Percentiles rank a stretch among this genome's conserved stretches.
phyloP scores from a whole-genome alignment of 2,113 vertebrate genomes.

The Gallinago undulata region DNA sequence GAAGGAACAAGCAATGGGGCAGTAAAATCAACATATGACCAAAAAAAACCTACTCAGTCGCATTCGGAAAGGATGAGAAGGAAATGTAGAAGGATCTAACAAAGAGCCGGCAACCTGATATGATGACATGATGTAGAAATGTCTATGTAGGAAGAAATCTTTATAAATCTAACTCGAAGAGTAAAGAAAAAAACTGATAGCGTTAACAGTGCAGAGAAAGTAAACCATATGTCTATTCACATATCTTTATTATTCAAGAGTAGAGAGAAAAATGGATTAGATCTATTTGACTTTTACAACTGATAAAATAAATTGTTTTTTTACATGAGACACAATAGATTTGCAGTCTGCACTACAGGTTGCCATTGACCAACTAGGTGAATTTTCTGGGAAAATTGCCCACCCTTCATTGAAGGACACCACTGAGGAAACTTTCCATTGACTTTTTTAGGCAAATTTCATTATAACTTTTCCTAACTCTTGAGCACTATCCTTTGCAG shows the following conservation, averaged over 20 bases:
- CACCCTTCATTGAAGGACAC: not conserved
- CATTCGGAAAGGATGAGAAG: not conserved
- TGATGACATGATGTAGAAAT: not conserved
- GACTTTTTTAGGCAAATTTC: not conserved
- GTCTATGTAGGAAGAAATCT: not conserved
- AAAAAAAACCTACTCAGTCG: not conserved
- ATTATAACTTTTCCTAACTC: not conserved
- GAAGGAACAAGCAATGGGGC: not conserved
- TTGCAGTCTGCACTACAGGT: not conserved
- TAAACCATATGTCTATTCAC: not conserved
- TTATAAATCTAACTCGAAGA: not conserved
- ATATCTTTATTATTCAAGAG: not conserved
- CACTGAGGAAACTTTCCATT: not conserved
- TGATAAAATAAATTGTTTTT: not conserved
- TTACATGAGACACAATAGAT: not conserved
- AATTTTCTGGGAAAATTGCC: not conserved
- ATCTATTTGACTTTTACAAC: not conserved
- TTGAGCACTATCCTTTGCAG: not conserved
- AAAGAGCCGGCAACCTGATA: not conserved
- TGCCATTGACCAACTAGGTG: not conserved
- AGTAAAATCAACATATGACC: constrained; percentile 30
- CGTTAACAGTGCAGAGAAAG: not conserved
- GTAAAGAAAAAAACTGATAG: not conserved
- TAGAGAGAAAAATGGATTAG: not conserved
- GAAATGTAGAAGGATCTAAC: not conserved